Evolutionary conservation across 1,140 invertebrate species (phyloP), one percentile per base, ranked within the genome.

Genomic region (Hycleus phaleratus): DNA sequence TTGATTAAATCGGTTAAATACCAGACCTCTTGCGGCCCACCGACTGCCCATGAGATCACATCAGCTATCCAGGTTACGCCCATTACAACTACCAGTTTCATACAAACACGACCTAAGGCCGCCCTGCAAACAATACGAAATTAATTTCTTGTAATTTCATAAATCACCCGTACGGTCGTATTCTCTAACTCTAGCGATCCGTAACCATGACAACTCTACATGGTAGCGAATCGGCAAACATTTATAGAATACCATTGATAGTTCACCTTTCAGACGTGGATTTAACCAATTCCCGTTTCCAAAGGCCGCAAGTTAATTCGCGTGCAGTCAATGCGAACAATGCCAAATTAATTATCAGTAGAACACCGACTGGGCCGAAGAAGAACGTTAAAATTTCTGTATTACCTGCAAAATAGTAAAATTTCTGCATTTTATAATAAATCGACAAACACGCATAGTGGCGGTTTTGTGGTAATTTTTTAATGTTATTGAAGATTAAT

Each of bases 81-180:
- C 88, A 91, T 91, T 39, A 91, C 88, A 4, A 91, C 83, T 52
- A 91, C 87, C 58, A 91, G 77, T 72, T 91, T 91, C 69, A 90
- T 80, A 70, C 88, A 91, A 1, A 91, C 85, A 45, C 86, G 77
- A 4, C 88, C 87, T 51, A 91, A 68, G 0, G 88, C 85, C 49
- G 86, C 85, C 67, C 86, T 88, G 78, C 24, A 79, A 78, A 45
- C 18, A 54, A 52, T 6, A 45, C 32, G 7, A 32, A 32, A 18
- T 18, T 18, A 18, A 18, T 18, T 18, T 18, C 18, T 18, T 18
- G 18, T 18, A 18, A 18, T 18, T 18, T 18, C 18, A 18, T 18
- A 18, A 18, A 18, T 18, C 18, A 18, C 18, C 1, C 18, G 1
- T 1, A 18, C 18, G 18, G 18, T 1, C 1, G 18, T 18, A 18